These are phyloP conservation scores for Magallana gigas DNA, from an alignment of 1,140 invertebrate genomes.

Conservation along the genomic window DNA sequence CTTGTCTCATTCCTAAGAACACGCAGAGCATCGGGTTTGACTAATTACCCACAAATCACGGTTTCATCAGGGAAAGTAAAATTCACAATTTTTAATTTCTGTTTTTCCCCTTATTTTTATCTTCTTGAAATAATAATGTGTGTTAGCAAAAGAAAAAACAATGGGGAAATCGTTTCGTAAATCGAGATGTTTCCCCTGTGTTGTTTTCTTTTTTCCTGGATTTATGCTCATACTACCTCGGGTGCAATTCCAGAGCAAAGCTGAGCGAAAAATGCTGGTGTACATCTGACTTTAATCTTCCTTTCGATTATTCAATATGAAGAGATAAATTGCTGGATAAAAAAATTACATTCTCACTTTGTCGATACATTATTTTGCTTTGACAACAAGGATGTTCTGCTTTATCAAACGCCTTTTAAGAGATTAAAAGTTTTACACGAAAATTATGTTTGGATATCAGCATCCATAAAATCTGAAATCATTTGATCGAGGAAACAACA, in stretches of 20 bases:
- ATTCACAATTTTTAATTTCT: background rate
- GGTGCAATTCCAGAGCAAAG: background rate
- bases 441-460: conserved; percentile 16
- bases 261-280: background rate
- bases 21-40: conserved; percentile 10
- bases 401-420: conserved; percentile 28
- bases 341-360: background rate
- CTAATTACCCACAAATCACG: conserved; percentile 12
- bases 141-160: background rate
- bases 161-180: background rate
- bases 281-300: background rate
- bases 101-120: background rate
- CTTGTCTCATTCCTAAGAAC: background rate
- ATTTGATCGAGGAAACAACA: background rate
- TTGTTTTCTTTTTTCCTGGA: background rate
- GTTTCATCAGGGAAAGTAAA: background rate
- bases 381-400: background rate
- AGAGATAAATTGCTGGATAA: background rate
- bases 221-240: background rate
- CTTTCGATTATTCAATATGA: background rate
- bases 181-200: background rate
- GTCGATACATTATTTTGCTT: conserved; percentile 10
- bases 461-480: background rate
- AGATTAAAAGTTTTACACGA: conserved; percentile 26
- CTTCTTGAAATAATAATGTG: background rate